Evolutionary conservation across 2,113 vertebrate genomes (phyloP).

Genomic region (Myotis yumanensis): DNA sequence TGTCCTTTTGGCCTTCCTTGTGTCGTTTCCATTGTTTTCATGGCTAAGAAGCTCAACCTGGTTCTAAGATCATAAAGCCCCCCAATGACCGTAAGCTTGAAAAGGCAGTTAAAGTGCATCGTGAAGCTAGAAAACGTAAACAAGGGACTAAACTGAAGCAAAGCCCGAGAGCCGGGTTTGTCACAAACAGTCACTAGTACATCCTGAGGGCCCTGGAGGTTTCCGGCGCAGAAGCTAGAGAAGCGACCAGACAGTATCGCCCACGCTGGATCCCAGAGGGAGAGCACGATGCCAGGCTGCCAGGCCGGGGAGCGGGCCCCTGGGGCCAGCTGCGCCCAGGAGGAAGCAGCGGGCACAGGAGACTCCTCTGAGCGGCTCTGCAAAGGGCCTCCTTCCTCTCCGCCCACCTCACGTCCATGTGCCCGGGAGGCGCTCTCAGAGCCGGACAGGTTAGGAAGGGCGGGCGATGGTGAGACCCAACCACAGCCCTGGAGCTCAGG

Average conservation of each 20-base stretch:
- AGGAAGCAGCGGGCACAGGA: rapidly evolving
- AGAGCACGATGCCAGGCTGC: neutral
- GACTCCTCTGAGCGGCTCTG: neutral
- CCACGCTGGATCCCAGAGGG: neutral
- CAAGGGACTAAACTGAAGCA: neutral
- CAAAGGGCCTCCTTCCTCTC: neutral
- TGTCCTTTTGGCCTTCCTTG: neutral
- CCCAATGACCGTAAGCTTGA: neutral
- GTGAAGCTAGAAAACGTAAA: neutral
- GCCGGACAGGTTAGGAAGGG: neutral
- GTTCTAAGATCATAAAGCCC: neutral
- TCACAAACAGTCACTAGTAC: neutral
- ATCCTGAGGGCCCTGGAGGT: neutral
- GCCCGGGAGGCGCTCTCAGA: no score
- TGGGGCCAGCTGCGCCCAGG: neutral
- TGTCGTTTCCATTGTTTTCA: neutral
- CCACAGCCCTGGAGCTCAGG: neutral
- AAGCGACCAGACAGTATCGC: neutral
- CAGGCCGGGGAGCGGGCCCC: neutral
- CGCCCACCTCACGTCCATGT: no score
- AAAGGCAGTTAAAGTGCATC: conserved; percentile 2
- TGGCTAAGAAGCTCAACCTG: neutral
- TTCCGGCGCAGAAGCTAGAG: neutral
- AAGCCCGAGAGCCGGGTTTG: neutral
- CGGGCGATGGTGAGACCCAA: neutral